phyloP scores from a whole-genome alignment of 2,113 vertebrate genomes.

The Pycnonotus jocosus region DNA sequence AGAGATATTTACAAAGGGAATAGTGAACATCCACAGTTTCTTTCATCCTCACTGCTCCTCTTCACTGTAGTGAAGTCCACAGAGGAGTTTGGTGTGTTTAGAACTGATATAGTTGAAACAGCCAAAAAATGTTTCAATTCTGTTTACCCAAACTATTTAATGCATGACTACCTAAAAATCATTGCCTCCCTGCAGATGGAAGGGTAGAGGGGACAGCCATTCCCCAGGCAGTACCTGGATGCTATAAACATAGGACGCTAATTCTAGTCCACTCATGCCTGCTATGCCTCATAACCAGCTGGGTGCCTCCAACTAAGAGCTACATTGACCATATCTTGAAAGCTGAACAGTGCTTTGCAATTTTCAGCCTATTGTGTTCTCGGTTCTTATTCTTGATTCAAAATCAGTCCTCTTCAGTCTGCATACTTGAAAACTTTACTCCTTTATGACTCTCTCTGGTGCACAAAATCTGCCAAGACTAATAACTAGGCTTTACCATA shows the following conservation, averaged over 20 bases:
- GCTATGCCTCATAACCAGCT: not conserved
- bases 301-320: not conserved
- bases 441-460: not conserved
- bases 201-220: not conserved
- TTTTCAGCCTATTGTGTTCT: not conserved
- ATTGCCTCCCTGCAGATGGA: not conserved
- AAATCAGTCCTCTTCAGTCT: not conserved
- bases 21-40: not conserved
- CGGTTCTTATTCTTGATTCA: not conserved
- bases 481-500: not conserved
- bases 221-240: not conserved
- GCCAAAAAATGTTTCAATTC: not conserved
- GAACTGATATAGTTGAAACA: not conserved
- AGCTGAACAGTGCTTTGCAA: not conserved
- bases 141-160: not conserved
- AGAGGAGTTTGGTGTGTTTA: not conserved
- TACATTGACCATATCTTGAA: not conserved
- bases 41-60: not conserved
- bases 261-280: not conserved
- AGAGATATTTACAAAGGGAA: not conserved
- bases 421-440: not conserved
- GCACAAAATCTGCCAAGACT: not conserved
- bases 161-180: not conserved
- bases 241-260: not conserved
- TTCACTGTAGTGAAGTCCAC: not conserved